Conservation (phyloP, 1,140 invertebrate genomes). For the Neotoxoptera formosana region DNA sequence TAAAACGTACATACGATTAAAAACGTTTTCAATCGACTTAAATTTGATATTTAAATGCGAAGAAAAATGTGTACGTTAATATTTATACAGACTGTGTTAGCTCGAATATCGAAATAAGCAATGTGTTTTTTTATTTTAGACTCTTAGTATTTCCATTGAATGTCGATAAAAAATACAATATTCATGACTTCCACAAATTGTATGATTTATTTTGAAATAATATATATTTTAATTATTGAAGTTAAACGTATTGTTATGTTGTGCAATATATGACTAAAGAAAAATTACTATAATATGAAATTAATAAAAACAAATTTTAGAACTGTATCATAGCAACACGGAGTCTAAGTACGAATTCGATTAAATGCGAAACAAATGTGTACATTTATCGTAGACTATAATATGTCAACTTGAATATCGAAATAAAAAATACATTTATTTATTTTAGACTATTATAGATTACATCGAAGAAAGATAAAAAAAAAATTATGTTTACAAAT, state of each 20-base stretch:
- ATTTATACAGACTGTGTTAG: background rate
- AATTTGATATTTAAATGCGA: background rate
- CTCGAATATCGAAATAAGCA: background rate
- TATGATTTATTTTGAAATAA: background rate
- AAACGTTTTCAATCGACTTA: background rate
- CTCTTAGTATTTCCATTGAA: background rate
- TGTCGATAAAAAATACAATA: background rate
- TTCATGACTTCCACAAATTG: background rate
- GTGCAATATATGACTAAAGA: background rate
- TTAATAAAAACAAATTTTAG: background rate
- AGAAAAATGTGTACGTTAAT: background rate
- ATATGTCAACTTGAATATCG: background rate
- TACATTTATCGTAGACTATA: background rate
- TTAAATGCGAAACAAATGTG: background rate
- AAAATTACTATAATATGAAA: background rate
- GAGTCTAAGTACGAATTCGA: too few species aligned
- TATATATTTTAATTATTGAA: background rate
- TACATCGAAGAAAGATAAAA: background rate
- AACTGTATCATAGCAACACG: background rate
- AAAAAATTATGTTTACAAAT: too few species aligned
- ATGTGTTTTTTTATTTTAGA: background rate
- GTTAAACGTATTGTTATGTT: background rate
- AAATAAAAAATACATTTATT: background rate
- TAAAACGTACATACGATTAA: background rate
- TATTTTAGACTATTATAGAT: background rate